Percentiles rank a stretch among this genome's conserved stretches.
Conservation (phyloP, 2,797 vertebrate species). For the Rhadinocentrus ornatus region DNA sequence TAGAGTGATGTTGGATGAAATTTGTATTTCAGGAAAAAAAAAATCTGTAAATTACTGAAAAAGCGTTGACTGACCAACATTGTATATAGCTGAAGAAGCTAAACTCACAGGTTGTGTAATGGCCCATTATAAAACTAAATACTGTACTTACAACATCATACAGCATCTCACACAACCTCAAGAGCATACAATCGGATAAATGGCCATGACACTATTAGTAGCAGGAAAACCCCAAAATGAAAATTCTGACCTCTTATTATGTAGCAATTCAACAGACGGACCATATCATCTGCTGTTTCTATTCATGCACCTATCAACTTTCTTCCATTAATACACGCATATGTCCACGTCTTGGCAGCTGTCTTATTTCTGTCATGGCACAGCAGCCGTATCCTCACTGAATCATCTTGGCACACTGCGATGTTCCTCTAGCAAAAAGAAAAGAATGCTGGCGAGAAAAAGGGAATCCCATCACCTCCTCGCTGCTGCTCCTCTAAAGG, state of each 20-base stretch:
- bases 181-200: conserved; percentile 54
- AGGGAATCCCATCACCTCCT: conserved; percentile 24
- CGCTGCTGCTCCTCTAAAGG: conserved; percentile 11
- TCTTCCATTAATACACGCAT: conserved; percentile 7
- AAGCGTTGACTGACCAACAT: conserved; percentile 34
- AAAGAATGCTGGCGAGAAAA: conserved; percentile 9
- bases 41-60: conserved; percentile 18
- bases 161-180: conserved; percentile 55
- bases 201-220: conserved; percentile 49
- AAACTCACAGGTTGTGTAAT: conserved; percentile 50
- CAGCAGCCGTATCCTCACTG: conserved; percentile 34
- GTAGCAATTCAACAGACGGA: conserved; percentile 39
- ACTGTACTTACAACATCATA: conserved; percentile 29
- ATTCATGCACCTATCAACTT: neutral
- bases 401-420: conserved; percentile 43
- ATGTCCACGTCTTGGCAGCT: conserved; percentile 38
- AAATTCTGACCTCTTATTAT: conserved; percentile 57
- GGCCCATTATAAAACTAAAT: conserved; percentile 37
- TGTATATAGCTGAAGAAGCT: conserved; percentile 36
- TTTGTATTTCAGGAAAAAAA: neutral
- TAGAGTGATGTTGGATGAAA: neutral
- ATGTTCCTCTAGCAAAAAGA: conserved; percentile 39
- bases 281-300: conserved; percentile 11
- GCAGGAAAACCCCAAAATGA: conserved; percentile 38
- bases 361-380: conserved; percentile 50